Base-by-base conservation (phyloP, 2,113 vertebrate genomes). In the Corythoichthys haematopterus region DNA sequence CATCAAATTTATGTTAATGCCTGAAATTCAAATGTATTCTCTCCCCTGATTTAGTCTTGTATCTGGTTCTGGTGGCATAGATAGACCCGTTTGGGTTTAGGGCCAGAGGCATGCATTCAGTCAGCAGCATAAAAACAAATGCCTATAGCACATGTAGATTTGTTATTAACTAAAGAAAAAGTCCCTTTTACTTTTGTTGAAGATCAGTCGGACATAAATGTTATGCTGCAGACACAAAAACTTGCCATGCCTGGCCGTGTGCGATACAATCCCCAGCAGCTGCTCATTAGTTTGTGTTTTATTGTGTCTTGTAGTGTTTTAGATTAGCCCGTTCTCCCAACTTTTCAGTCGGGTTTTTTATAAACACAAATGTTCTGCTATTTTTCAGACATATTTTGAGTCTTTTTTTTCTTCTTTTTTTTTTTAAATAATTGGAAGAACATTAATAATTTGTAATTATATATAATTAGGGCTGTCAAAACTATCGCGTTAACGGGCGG, bases 1-100 rank as follows among this genome's bases (percentile, higher is more conserved):
- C 67, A 73, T 67, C 38, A 2, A 67, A 64, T 37, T 3, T 10
- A 58, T 62, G 70, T 78, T 75, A 2, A 67, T 68, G 60, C 57
- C 36, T 73, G 78, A 80, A 87, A 83, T 87, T 89, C 84, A 80
- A 84, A 75, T 76, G 0, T 7, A 64, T 77, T 67, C 51, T 65
- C 65, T 69, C 74, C 45, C 1, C 74, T 80, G 78, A 77, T 78
- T 8, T 7, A 37, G 28, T 75, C 9, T 67, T 28, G 33, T 80
- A 58, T 45, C 62, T 76, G 68, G 69, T 64, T 68, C 40, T 75
- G 69, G 63, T 80, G 70, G 58, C 74, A 59, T 81, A 81, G 71
- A 71, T 68, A 65, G 64, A 75, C 58, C 53, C 58, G 66, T 55
- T 58, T 0, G 35, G 62, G 64, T 12, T 79, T 66, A 71, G 70